These are phyloP conservation scores for Gastracanthus pulcherrimus DNA, from an alignment of 2,888 invertebrate genomes.

Conservation along the genomic window DNA sequence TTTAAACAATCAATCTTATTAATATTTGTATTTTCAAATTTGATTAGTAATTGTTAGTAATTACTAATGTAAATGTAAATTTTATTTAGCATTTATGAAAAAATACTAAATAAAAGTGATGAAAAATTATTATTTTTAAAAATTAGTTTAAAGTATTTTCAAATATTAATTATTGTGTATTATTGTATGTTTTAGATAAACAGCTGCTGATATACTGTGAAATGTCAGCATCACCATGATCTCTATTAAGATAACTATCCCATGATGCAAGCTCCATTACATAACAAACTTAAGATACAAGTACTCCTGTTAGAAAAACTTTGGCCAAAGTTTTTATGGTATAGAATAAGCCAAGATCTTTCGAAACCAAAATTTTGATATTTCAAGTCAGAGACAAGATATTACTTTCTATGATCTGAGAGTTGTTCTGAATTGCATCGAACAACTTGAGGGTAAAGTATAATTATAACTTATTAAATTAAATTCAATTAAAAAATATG, in stretches of 20 bases:
- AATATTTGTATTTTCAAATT: too few species aligned
- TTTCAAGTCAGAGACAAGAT: slow-evolving; percentile 1
- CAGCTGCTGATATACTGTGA: slow-evolving; percentile 27
- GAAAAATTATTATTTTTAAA: too few species aligned
- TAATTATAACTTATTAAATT: not conserved
- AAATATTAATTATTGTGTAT: not conserved
- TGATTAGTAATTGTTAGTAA: too few species aligned
- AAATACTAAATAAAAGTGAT: too few species aligned
- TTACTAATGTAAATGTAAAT: too few species aligned
- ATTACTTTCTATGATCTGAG: slow-evolving; percentile 41
- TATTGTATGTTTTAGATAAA: slow-evolving; percentile 35
- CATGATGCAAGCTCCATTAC: slow-evolving; percentile 65
- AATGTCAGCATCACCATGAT: slow-evolving; percentile 53
- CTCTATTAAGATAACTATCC: slow-evolving; percentile 64
- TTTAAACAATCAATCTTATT: too few species aligned
- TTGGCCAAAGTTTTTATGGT: slow-evolving; percentile 56
- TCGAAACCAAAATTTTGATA: slow-evolving; percentile 45
- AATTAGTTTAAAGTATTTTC: not conserved
- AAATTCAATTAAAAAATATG: too few species aligned
- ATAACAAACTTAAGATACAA: slow-evolving; percentile 60
- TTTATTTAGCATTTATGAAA: too few species aligned
- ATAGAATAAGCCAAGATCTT: slow-evolving; percentile 46
- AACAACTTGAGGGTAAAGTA: slow-evolving; percentile 53
- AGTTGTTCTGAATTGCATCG: slow-evolving; percentile 33
- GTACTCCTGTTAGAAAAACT: slow-evolving; percentile 49